phyloP scores from a whole-genome alignment of 2,888 invertebrate genomes.

The Meiosimyza platycephala region DNA sequence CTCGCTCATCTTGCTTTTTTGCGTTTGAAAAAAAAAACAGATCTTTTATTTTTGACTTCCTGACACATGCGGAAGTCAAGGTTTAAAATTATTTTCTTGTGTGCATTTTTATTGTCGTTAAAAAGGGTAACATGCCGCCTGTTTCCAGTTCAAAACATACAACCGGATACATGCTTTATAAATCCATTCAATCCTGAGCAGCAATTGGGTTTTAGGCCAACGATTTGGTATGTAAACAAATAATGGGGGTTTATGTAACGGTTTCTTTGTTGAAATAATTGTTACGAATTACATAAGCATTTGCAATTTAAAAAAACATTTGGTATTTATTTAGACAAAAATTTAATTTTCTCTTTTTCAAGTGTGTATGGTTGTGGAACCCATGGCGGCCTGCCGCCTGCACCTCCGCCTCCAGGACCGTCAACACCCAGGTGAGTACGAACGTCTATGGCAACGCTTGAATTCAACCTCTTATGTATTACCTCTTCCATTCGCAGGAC shows the following conservation, averaged over 20 bases:
- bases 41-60: constrained; percentile 3
- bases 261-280: too few relatives aligned
- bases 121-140: constrained; percentile 30
- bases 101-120: constrained; percentile 32
- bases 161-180: constrained; percentile 20
- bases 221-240: constrained; percentile 26
- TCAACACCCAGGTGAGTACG: constrained; percentile 55
- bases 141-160: constrained; percentile 21
- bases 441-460: background rate
- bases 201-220: constrained; percentile 14
- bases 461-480: background rate
- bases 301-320: too few relatives aligned
- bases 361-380: constrained; percentile 70
- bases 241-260: background rate
- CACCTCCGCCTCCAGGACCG: constrained; percentile 71
- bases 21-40: background rate
- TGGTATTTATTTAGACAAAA: too few relatives aligned
- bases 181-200: constrained; percentile 28
- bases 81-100: constrained; percentile 26
- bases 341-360: constrained; percentile 10
- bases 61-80: background rate
- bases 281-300: too few relatives aligned
- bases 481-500: constrained; percentile 69
- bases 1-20: constrained; percentile 11
- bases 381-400: constrained; percentile 70